Evolutionary conservation across 2,113 vertebrate genomes (phyloP).

Genomic region (Trematocara stigmaticum): DNA sequence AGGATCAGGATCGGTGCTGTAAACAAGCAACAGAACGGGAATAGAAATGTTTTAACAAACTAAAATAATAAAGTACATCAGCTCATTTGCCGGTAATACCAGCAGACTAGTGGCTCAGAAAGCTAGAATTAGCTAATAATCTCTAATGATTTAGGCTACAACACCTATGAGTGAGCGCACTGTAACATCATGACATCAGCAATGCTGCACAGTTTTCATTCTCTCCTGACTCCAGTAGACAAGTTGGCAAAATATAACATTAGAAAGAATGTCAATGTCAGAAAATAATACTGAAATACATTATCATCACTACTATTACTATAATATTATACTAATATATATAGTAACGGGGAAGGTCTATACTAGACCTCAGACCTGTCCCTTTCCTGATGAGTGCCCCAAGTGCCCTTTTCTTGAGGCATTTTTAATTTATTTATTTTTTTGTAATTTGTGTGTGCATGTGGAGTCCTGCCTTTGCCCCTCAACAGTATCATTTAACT

Average conservation of each 20-base stretch:
- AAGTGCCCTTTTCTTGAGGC: background rate
- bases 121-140: background rate
- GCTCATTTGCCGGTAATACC: background rate
- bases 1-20: background rate
- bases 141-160: background rate
- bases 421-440: fast-evolving
- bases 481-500: background rate
- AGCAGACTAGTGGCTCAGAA: background rate
- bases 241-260: background rate
- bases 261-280: background rate
- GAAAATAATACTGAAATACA: background rate
- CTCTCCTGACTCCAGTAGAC: background rate
- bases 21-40: background rate
- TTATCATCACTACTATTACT: background rate
- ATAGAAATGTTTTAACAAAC: background rate
- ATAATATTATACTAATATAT: background rate
- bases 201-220: background rate
- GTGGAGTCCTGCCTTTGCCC: background rate
- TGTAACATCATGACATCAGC: background rate
- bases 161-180: background rate
- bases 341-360: background rate
- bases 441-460: background rate
- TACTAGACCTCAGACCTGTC: background rate
- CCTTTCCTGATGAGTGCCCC: background rate
- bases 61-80: background rate